These are phyloP conservation scores for Notothenia coriiceps DNA, from an alignment of 2,113 vertebrate genomes.

Conservation along the genomic window DNA sequence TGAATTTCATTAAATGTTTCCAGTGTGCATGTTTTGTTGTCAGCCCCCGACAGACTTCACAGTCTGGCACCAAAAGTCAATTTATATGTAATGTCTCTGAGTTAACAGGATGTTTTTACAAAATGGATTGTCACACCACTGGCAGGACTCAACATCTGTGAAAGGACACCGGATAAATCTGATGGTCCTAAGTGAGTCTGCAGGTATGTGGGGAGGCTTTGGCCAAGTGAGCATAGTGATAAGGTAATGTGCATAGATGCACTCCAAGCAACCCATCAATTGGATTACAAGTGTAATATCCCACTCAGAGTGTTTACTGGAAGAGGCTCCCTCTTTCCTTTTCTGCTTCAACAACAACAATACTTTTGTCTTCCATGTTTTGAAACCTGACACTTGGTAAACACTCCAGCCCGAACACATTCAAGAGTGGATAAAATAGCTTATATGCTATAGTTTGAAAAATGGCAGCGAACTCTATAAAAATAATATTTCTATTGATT, in stretches of 20 bases:
- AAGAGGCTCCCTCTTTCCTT: constrained; percentile 56
- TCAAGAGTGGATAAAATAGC: constrained; percentile 34
- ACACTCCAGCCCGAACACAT: constrained; percentile 52
- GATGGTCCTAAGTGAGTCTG: constrained; percentile 51
- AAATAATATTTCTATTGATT: constrained; percentile 67
- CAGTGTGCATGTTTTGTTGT: constrained; percentile 16
- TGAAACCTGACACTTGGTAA: constrained; percentile 61
- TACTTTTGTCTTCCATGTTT: constrained; percentile 42
- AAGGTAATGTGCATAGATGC: constrained; percentile 64
- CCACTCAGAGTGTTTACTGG: constrained; percentile 74
- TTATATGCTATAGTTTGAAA: constrained; percentile 38
- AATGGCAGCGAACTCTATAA: constrained; percentile 52
- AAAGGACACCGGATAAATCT: constrained; percentile 30
- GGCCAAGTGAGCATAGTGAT: constrained; percentile 42
- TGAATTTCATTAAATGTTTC: constrained; percentile 10
- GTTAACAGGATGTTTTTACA: constrained; percentile 50
- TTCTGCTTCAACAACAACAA: constrained; percentile 49
- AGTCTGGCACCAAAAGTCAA: constrained; percentile 10
- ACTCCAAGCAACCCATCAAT: constrained; percentile 69
- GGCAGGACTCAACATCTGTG: constrained; percentile 15
- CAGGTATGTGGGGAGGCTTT: constrained; percentile 50
- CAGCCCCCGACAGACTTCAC: neutral
- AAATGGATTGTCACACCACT: constrained; percentile 50
- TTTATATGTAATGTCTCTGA: constrained; percentile 16
- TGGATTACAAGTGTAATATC: constrained; percentile 73